A percentile compares a stretch with the other conserved stretches of the same genome.
Evolutionary conservation across 2,888 invertebrate species (phyloP).

Genomic region (Eugnorisma glareosa): DNA sequence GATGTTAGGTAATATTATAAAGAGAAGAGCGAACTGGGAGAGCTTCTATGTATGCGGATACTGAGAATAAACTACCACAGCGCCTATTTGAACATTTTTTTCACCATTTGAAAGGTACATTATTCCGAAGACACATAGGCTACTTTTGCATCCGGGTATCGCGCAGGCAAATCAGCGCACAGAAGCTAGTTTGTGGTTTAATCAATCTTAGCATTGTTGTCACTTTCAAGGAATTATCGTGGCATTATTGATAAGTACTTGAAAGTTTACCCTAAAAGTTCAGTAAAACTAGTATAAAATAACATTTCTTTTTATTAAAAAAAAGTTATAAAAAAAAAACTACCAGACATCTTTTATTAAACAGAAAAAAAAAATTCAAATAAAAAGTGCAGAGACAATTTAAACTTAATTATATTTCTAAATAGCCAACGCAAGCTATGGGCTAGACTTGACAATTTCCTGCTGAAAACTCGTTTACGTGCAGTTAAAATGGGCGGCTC

Average conservation of each 20-base stretch:
- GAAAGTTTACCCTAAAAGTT: not conserved
- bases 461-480: conserved; percentile 77
- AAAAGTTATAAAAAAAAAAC: too few relatives aligned
- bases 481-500: conserved; percentile 84
- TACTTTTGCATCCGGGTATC: not conserved
- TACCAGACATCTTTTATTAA: not conserved
- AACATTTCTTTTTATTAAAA: too few relatives aligned
- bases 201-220: not conserved
- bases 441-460: conserved; percentile 74
- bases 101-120: not conserved
- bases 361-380: not conserved
- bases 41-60: not conserved
- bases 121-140: not conserved
- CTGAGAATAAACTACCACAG: not conserved
- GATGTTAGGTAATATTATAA: not conserved
- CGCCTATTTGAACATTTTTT: not conserved
- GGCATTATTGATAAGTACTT: not conserved
- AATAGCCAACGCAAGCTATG: conserved; percentile 32
- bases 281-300: not conserved
- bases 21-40: not conserved
- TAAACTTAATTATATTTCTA: conserved; percentile 12
- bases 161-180: not conserved
- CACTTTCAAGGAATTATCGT: not conserved
- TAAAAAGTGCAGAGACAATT: not conserved
- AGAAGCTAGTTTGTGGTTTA: not conserved